phyloP scores from a whole-genome alignment of 2,888 invertebrate species.

The Latrodectus elegans region DNA sequence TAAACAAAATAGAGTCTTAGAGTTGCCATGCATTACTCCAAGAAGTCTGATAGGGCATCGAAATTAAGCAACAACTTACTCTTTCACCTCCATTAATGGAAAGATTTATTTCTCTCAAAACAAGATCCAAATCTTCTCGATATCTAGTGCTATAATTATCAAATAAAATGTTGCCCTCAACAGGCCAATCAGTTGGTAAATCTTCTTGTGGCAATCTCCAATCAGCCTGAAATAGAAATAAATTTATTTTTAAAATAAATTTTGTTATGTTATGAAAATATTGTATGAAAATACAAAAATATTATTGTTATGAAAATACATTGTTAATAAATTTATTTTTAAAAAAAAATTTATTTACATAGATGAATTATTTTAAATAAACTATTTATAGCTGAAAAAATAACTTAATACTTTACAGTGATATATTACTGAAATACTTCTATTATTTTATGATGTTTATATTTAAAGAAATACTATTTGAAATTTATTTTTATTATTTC shows the following conservation, averaged over 20 bases:
- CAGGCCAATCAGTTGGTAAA: slow-evolving; percentile 85
- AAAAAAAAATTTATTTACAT: not conserved
- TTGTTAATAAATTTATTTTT: not conserved
- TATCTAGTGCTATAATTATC: slow-evolving; percentile 89
- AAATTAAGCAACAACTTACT: slow-evolving; percentile 55
- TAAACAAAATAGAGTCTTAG: too few relatives aligned
- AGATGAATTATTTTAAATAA: not conserved
- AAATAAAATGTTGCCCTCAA: slow-evolving; percentile 85
- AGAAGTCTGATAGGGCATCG: too few relatives aligned
- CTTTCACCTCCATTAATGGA: slow-evolving; percentile 35
- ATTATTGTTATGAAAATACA: too few relatives aligned
- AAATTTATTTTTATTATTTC: too few relatives aligned
- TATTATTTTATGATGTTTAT: too few relatives aligned
- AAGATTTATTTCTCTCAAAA: slow-evolving; percentile 80
- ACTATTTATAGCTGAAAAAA: not conserved
- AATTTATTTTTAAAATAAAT: not conserved
- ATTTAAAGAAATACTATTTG: too few relatives aligned
- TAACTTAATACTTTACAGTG: too few relatives aligned
- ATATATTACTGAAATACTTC: too few relatives aligned
- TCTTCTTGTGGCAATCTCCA: slow-evolving; percentile 14
- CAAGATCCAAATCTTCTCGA: slow-evolving; percentile 88
- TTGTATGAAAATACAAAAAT: too few relatives aligned
- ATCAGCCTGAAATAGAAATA: slow-evolving; percentile 17
- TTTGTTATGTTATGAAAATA: too few relatives aligned
- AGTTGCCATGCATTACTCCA: too few relatives aligned